Evolutionary conservation across 2,888 invertebrate genomes (phyloP).

Genomic region (Brachyopa scutellaris): DNA sequence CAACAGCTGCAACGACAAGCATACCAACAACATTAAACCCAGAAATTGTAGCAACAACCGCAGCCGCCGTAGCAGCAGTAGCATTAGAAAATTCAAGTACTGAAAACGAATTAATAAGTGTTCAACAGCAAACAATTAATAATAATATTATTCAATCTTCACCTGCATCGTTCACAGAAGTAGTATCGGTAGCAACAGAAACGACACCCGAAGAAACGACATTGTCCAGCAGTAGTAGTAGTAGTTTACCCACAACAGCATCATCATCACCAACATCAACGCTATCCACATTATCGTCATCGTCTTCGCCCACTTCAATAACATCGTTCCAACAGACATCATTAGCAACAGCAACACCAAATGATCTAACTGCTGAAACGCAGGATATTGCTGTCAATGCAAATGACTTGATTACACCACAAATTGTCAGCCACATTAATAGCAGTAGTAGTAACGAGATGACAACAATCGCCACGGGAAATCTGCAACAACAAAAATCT

Average conservation of each 20-base stretch:
- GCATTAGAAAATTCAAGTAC: conserved; percentile 50
- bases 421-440: background rate
- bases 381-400: conserved; percentile 25
- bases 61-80: conserved; percentile 12
- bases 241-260: conserved; percentile 52
- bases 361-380: conserved; percentile 22
- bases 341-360: conserved; percentile 34
- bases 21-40: conserved; percentile 16
- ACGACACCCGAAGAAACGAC: conserved; percentile 31
- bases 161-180: conserved; percentile 27
- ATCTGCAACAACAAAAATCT: conserved; percentile 1
- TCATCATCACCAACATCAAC: conserved; percentile 70
- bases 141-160: background rate
- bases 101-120: conserved; percentile 23
- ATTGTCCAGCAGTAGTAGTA: conserved; percentile 55
- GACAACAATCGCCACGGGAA: too few species aligned
- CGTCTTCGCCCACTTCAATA: conserved; percentile 42
- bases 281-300: conserved; percentile 60
- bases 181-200: conserved; percentile 56
- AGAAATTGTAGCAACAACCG: conserved; percentile 23
- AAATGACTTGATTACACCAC: conserved; percentile 13
- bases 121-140: conserved; percentile 1
- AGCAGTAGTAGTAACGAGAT: conserved; percentile 6
- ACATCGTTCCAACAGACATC: conserved; percentile 34
- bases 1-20: conserved; percentile 12